Conservation (phyloP, 2,797 vertebrate genomes). For the Petrocephalus schoutedeni region DNA sequence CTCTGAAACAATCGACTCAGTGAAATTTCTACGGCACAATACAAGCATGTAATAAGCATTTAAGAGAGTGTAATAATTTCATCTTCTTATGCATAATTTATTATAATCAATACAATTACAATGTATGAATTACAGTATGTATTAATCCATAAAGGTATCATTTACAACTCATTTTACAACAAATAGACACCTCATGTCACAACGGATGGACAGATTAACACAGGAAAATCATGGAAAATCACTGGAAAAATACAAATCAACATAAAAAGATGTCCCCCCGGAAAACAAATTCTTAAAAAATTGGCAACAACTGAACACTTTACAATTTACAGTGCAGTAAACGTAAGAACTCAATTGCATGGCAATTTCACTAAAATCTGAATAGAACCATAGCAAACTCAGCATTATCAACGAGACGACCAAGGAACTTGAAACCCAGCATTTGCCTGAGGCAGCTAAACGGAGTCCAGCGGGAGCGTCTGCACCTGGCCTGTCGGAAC, state of each 20-base stretch:
- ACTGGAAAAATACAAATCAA: not conserved
- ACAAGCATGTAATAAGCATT: not conserved
- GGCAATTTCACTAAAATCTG: not conserved
- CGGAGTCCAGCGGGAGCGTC: not conserved
- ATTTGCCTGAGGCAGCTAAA: not conserved
- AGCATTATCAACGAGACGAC: not conserved
- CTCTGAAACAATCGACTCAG: too few relatives aligned
- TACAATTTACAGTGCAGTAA: not conserved
- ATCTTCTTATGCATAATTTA: not conserved
- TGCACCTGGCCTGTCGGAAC: conserved; percentile 29
- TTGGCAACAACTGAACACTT: not conserved
- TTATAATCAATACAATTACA: not conserved
- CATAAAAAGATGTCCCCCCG: not conserved
- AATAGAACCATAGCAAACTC: not conserved
- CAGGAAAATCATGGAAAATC: not conserved
- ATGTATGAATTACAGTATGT: not conserved
- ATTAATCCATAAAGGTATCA: not conserved
- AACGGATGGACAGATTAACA: not conserved
- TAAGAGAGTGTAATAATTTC: not conserved
- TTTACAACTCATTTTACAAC: not conserved
- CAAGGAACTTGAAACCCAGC: not conserved
- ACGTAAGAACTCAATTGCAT: not conserved
- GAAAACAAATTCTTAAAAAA: not conserved
- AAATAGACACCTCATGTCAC: not conserved
- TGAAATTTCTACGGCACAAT: not conserved